Conservation (phyloP, 2,113 vertebrate species). For the Alexandromys fortis region DNA sequence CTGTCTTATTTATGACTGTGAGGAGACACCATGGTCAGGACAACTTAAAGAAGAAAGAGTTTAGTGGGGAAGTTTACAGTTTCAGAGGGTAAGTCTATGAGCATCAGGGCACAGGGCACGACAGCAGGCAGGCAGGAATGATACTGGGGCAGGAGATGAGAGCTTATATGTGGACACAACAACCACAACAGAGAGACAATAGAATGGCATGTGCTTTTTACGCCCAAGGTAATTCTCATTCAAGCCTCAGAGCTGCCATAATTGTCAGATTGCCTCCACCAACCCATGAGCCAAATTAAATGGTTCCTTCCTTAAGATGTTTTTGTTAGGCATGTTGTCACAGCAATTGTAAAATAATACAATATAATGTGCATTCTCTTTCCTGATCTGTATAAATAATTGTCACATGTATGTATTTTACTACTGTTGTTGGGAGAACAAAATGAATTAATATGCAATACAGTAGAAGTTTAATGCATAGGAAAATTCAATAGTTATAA, state of each 20-base stretch:
- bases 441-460: constrained; percentile 17
- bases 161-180: neutral
- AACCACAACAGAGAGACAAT: neutral
- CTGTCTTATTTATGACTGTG: neutral
- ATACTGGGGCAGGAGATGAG: neutral
- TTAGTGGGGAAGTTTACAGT: neutral
- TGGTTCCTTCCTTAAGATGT: neutral
- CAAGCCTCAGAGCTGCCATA: neutral
- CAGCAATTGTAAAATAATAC: neutral
- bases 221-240: neutral
- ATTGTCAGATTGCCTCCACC: neutral
- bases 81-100: neutral
- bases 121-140: neutral
- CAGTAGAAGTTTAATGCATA: neutral
- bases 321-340: neutral
- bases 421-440: neutral
- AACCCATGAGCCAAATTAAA: neutral
- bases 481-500: constrained; percentile 8
- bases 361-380: neutral
- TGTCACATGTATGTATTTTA: neutral
- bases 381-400: neutral
- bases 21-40: neutral
- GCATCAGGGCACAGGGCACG: neutral
- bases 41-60: neutral
- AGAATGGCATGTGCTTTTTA: neutral